Evolutionary conservation across 2,888 invertebrate genomes (phyloP), one percentile per base, ranked within the genome.

Genomic region (Chloroclystis v-ata): DNA sequence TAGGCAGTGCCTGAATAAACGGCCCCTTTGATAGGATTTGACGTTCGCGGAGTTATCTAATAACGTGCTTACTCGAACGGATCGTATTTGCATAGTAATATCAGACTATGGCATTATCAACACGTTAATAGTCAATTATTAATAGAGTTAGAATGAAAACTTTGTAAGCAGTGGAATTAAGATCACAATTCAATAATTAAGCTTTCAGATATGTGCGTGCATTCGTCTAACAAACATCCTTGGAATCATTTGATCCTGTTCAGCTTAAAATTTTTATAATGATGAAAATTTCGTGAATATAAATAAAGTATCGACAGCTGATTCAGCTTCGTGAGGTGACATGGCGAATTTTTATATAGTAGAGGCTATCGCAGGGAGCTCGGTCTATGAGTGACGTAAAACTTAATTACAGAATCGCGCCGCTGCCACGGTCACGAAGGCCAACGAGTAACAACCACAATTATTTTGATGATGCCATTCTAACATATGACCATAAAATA

Each of bases 351-450:
- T 72, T 69, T 73, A 69, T 69, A 72, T 70, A 66, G 70, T 69
- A 77, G 82, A 81, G 84, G 84, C 85, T 82, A 80, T 74, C 69
- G 76, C 72, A 67, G 79, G 85, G 82, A 81, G 83, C 73, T 75
- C 81, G 71, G 69, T 78, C 76, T 70, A 74, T 70, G 79, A 77
- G 79, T 84, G 85, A 85, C 84, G 85, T 74, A 82, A 83, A 83
- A 82, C 79, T 82, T 84, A 82, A 85, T 86, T 84, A 86, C 82
- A 82, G 78, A 80, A 84, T 67, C 79, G 78, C 72, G 73, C 72
- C 72, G 69, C 72, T 72, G 69, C 76, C 75, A 71, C 75, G 73
- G 69, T 68, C 74, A 74, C 74, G 82, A 79, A 82, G 80, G 81
- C 76, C 82, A 69, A 69, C 75, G 49, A 69, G 78, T 78, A 80